phyloP scores from a whole-genome alignment of 2,113 vertebrate species.

The Salvelinus alpinus region DNA sequence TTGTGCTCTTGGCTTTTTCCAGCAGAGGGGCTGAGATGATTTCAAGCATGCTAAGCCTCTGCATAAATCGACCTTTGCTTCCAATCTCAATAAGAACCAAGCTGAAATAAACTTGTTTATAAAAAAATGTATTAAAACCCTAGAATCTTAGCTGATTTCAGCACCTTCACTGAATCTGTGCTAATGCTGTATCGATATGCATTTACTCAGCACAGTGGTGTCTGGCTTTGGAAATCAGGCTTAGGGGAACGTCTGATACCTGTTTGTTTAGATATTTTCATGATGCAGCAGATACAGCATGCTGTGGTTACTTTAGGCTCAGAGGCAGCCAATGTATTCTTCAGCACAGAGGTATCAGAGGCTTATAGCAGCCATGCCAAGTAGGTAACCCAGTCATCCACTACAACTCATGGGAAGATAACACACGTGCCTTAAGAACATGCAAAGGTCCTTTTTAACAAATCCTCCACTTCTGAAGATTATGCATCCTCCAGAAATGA shows the following conservation, averaged over 20 bases:
- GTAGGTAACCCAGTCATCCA: slow-evolving; percentile 23
- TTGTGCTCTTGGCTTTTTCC: slow-evolving; percentile 70
- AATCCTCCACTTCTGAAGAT: slow-evolving; percentile 30
- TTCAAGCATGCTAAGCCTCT: slow-evolving; percentile 71
- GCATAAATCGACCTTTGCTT: slow-evolving; percentile 65
- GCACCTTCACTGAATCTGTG: slow-evolving; percentile 28
- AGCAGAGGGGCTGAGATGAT: slow-evolving; percentile 70
- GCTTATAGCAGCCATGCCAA: slow-evolving; percentile 18
- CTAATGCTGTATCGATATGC: slow-evolving; percentile 17
- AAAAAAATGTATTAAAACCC: background rate
- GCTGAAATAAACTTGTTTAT: slow-evolving; percentile 57
- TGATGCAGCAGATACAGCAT: slow-evolving; percentile 57
- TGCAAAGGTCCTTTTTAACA: slow-evolving; percentile 31
- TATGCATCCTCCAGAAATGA: slow-evolving; percentile 31
- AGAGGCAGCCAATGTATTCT: background rate
- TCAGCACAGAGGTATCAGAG: slow-evolving; percentile 15
- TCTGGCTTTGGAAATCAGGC: slow-evolving; percentile 26
- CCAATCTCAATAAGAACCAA: slow-evolving; percentile 56
- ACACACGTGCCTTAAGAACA: slow-evolving; percentile 16
- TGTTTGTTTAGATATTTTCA: slow-evolving; percentile 24
- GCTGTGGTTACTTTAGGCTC: slow-evolving; percentile 23
- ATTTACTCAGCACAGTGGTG: slow-evolving; percentile 19
- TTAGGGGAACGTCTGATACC: slow-evolving; percentile 23
- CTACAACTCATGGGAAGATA: slow-evolving; percentile 30
- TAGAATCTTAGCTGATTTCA: slow-evolving; percentile 5